These are phyloP conservation scores for Riparia riparia DNA, from an alignment of 2,113 vertebrate genomes.

Conservation along the genomic window DNA sequence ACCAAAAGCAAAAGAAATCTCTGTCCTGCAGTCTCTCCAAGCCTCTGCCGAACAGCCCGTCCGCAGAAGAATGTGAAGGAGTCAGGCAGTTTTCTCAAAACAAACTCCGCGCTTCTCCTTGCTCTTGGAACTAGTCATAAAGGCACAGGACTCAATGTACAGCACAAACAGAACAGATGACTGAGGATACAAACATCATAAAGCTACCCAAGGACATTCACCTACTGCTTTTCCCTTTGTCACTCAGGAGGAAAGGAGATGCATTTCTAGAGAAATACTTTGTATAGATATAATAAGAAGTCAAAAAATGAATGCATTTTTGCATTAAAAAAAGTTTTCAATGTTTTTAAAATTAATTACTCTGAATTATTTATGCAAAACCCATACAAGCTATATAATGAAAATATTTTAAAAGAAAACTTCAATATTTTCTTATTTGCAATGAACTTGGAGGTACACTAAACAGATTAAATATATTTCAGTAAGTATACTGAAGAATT, in stretches of 20 bases:
- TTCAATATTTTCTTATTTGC: neutral
- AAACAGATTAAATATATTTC: neutral
- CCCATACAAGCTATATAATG: accelerated
- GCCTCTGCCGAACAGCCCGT: too few relatives aligned
- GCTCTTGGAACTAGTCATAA: too few relatives aligned
- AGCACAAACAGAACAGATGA: too few relatives aligned
- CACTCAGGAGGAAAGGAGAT: neutral
- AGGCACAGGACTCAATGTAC: too few relatives aligned
- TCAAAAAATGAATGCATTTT: accelerated
- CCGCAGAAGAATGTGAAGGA: too few relatives aligned
- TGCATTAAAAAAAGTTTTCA: neutral
- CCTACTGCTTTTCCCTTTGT: neutral
- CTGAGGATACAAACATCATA: too few relatives aligned
- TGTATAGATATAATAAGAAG: neutral
- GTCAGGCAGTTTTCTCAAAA: too few relatives aligned
- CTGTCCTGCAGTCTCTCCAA: too few relatives aligned
- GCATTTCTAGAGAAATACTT: neutral
- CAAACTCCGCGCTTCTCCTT: too few relatives aligned
- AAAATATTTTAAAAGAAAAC: neutral
- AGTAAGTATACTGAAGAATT: neutral
- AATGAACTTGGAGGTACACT: neutral
- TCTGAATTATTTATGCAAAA: neutral
- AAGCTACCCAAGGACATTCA: too few relatives aligned
- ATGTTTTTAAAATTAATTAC: neutral
- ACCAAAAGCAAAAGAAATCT: too few relatives aligned